A percentile compares a stretch with the other conserved stretches of the same genome.
Evolutionary conservation across 2,888 invertebrate genomes (phyloP).

Genomic region (Mythimna loreyi): DNA sequence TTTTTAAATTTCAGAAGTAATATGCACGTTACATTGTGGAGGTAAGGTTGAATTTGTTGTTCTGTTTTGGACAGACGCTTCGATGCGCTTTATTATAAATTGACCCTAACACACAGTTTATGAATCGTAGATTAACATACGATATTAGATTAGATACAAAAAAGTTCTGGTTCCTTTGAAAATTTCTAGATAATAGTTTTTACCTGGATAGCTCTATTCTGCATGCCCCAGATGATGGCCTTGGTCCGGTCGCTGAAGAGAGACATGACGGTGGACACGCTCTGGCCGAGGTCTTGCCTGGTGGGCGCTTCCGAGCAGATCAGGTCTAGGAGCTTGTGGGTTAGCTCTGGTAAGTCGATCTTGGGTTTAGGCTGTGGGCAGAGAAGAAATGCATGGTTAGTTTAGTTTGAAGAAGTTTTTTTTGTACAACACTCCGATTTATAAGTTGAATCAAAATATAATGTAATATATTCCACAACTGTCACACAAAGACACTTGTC

Average conservation of each 20-base stretch:
- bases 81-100: no score
- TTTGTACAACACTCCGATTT: no score
- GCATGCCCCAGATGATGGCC: conserved; percentile 99
- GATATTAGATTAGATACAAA: no score
- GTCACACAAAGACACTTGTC: no score
- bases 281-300: conserved; percentile 78
- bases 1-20: no score
- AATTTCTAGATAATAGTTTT: not conserved
- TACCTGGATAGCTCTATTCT: conserved; percentile 97
- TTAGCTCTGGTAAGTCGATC: conserved; percentile 82
- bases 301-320: conserved; percentile 85
- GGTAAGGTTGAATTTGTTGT: no score
- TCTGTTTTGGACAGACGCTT: no score
- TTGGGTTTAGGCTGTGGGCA: conserved; percentile 76
- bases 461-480: no score
- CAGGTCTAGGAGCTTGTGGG: conserved; percentile 79
- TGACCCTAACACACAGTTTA: no score
- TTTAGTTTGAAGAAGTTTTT: not conserved
- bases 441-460: no score
- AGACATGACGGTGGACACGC: conserved; percentile 79
- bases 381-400: not conserved
- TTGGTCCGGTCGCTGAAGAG: conserved; percentile 96
- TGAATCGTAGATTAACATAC: no score
- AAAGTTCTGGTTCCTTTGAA: not conserved
- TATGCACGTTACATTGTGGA: no score